Conservation (phyloP, 2,113 vertebrate genomes). For the Otocyon megalotis region DNA sequence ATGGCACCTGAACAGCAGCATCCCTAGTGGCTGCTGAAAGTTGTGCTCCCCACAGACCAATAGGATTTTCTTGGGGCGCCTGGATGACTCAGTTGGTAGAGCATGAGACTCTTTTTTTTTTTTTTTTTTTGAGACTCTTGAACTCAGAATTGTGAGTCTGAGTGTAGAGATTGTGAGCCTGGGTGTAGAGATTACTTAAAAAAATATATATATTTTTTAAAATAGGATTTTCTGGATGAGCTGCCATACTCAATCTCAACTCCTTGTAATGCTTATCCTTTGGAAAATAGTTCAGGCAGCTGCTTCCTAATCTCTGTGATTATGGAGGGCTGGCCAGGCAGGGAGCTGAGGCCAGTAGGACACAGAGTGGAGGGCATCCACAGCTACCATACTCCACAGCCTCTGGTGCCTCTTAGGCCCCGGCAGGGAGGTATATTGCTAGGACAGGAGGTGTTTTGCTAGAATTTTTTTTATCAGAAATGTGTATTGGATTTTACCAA, state of each 20-base stretch:
- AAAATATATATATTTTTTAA: not conserved
- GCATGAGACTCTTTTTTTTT: no score
- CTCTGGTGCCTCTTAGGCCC: slow-evolving; percentile 6
- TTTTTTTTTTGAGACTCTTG: not conserved
- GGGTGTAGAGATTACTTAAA: not conserved
- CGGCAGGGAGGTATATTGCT: slow-evolving; percentile 76
- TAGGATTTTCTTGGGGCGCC: not conserved
- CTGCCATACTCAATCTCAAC: slow-evolving; percentile 45
- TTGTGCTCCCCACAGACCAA: not conserved
- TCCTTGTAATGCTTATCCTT: slow-evolving; percentile 56
- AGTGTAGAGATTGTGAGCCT: not conserved
- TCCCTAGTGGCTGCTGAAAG: not conserved
- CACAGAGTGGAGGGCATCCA: accelerated
- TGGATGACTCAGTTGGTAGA: not conserved
- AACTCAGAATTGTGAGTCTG: not conserved
- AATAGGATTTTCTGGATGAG: not conserved
- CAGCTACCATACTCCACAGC: not conserved
- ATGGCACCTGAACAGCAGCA: slow-evolving; percentile 36
- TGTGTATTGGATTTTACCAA: not conserved
- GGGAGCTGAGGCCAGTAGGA: not conserved
- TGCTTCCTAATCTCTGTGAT: slow-evolving; percentile 78
- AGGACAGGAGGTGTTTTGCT: slow-evolving; percentile 51
- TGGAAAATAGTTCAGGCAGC: slow-evolving; percentile 75
- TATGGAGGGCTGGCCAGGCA: not conserved
- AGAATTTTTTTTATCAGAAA: not conserved